Conservation (phyloP, 2,113 vertebrate genomes). For the Cheirogaleus medius region DNA sequence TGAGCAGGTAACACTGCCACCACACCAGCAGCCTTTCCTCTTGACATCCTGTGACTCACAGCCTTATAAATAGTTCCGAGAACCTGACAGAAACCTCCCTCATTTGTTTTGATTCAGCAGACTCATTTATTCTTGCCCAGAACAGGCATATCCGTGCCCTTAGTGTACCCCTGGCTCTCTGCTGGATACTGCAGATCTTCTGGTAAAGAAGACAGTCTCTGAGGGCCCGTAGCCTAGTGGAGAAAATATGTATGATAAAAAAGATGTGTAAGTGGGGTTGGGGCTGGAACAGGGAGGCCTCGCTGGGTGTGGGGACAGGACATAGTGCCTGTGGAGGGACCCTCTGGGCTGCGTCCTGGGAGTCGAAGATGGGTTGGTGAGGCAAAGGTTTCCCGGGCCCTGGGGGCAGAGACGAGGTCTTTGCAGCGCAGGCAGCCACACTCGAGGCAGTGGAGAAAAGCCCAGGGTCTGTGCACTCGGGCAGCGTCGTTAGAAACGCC, state of each 20-base stretch:
- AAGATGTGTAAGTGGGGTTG: not conserved
- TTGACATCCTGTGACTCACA: no score
- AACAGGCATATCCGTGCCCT: not conserved
- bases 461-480: fast-evolving
- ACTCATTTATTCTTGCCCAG: not conserved
- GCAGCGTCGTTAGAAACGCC: fast-evolving
- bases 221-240: not conserved
- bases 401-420: not conserved
- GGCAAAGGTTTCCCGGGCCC: not conserved
- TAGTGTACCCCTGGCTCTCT: not conserved
- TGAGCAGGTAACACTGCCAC: not conserved
- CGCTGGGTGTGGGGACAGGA: fast-evolving
- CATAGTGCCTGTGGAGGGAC: not conserved
- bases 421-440: not conserved
- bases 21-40: not conserved
- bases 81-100: not conserved
- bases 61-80: not conserved
- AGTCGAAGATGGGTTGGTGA: not conserved
- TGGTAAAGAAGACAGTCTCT: not conserved
- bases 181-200: not conserved
- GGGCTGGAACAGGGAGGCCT: not conserved
- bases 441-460: fast-evolving
- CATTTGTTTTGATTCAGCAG: not conserved
- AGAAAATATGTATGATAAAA: not conserved
- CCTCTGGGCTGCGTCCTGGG: not conserved